A percentile compares a stretch with the other conserved stretches of the same genome.
These are phyloP conservation scores for Malacoraja senta DNA, from an alignment of 2,797 vertebrate species.

Conservation along the genomic window DNA sequence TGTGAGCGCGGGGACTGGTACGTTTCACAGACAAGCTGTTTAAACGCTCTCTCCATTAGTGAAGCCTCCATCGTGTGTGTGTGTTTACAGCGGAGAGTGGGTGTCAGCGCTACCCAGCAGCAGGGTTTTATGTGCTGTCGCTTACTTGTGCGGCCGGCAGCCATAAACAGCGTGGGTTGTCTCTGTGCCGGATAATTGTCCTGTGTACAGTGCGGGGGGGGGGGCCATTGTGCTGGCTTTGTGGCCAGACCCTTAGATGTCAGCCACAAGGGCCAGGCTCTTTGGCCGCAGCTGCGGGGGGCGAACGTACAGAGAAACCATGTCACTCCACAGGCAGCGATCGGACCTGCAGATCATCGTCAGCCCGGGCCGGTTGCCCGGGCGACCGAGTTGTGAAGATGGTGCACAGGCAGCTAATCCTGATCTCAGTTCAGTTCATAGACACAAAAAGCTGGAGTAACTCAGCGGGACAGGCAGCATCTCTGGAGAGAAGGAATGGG, in stretches of 20 bases:
- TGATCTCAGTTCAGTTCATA: too few relatives aligned
- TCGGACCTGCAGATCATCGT: not conserved
- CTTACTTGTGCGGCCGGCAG: not conserved
- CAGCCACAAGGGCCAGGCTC: not conserved
- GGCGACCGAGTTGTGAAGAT: constrained; percentile 6
- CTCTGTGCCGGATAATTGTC: not conserved
- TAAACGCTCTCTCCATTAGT: not conserved
- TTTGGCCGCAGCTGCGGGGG: not conserved
- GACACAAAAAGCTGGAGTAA: too few relatives aligned
- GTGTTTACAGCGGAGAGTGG: not conserved
- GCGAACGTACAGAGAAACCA: not conserved
- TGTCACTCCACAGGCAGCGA: not conserved
- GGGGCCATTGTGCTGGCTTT: not conserved
- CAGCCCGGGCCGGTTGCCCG: not conserved
- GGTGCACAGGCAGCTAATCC: not conserved
- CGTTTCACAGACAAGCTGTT: not conserved
- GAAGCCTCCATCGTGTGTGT: not conserved
- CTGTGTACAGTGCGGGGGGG: not conserved
- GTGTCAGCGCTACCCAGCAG: not conserved
- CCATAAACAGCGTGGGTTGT: constrained; percentile 1
- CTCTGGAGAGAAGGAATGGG: too few relatives aligned
- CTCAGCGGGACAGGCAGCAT: too few relatives aligned
- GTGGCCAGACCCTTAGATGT: constrained; percentile 6
- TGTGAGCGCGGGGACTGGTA: not conserved
- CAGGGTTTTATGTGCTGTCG: not conserved